These are phyloP conservation scores for Nannobrachium achirus DNA, from an alignment of 2,113 vertebrate species.

Conservation along the genomic window DNA sequence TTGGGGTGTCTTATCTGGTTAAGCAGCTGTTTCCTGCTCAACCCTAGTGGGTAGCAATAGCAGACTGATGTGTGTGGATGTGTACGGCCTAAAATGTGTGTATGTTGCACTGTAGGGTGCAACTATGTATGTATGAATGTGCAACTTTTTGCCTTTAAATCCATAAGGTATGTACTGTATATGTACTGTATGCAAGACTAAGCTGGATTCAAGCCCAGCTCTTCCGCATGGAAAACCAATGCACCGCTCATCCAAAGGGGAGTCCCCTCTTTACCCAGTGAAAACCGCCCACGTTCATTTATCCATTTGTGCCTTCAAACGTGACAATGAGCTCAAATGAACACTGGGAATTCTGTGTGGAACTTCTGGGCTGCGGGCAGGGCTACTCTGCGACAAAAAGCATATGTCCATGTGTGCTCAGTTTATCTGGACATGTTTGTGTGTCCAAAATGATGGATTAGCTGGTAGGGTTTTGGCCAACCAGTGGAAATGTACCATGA, in stretches of 20 bases:
- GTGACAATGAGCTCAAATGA: no score
- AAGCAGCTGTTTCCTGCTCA: slow-evolving; percentile 32
- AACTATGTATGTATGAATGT: not conserved
- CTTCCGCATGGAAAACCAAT: no score
- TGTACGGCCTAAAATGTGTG: not conserved
- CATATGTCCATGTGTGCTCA: not conserved
- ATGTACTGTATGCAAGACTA: not conserved
- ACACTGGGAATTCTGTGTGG: no score
- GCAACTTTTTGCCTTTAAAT: no score
- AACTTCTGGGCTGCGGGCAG: no score
- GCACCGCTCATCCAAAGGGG: no score
- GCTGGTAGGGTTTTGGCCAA: slow-evolving; percentile 40
- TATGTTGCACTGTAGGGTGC: not conserved
- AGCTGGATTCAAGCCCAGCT: no score
- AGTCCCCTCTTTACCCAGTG: no score
- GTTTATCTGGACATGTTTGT: slow-evolving; percentile 12
- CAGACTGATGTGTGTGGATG: not conserved
- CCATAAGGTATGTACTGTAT: slow-evolving; percentile 7
- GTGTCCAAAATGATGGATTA: slow-evolving; percentile 62
- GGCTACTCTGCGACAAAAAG: not conserved
- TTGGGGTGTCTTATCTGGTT: slow-evolving; percentile 20
- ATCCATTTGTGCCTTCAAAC: no score
- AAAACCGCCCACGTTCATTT: no score
- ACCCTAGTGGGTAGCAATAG: slow-evolving; percentile 7
- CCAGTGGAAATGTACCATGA: slow-evolving; percentile 67